A percentile compares a stretch with the other conserved stretches of the same genome.
These are phyloP conservation scores for Cremastinae sp. DNA, from an alignment of 2,888 invertebrate species.

Conservation along the genomic window DNA sequence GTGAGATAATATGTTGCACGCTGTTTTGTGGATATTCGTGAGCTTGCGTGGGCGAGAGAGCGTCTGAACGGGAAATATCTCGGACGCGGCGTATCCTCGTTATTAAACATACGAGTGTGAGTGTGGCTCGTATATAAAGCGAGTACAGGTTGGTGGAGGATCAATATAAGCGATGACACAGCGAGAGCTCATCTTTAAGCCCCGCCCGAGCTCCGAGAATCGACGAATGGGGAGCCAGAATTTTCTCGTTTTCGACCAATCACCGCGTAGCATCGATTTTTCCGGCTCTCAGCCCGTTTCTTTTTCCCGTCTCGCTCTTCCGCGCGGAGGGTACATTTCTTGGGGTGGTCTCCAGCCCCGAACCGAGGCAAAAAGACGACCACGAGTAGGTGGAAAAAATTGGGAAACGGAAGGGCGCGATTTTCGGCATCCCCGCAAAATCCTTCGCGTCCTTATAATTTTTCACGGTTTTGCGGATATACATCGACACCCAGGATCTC, in stretches of 20 bases:
- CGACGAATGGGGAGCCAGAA: slow-evolving; percentile 70
- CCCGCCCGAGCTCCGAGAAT: slow-evolving; percentile 69
- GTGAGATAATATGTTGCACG: slow-evolving; percentile 61
- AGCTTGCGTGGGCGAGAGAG: slow-evolving; percentile 17
- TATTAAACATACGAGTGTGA: neutral
- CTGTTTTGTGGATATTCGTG: slow-evolving; percentile 51
- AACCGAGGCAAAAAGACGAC: slow-evolving; percentile 26
- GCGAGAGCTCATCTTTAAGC: slow-evolving; percentile 80
- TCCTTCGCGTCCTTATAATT: too few relatives aligned
- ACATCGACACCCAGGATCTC: neutral
- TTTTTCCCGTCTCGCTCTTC: slow-evolving; percentile 67
- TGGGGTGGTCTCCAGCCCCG: neutral
- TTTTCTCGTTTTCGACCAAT: slow-evolving; percentile 70
- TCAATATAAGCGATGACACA: slow-evolving; percentile 80
- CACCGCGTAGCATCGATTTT: slow-evolving; percentile 74
- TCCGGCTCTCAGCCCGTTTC: slow-evolving; percentile 67
- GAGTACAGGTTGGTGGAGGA: slow-evolving; percentile 68
- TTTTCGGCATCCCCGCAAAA: neutral
- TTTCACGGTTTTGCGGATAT: neutral
- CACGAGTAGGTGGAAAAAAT: neutral
- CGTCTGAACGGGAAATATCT: neutral
- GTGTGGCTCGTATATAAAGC: neutral
- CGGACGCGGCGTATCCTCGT: slow-evolving; percentile 21
- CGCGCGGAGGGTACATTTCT: slow-evolving; percentile 67
- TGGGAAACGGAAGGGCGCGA: slow-evolving; percentile 44